phyloP scores from a whole-genome alignment of 2,113 vertebrate species.

The Eurypyga helias region DNA sequence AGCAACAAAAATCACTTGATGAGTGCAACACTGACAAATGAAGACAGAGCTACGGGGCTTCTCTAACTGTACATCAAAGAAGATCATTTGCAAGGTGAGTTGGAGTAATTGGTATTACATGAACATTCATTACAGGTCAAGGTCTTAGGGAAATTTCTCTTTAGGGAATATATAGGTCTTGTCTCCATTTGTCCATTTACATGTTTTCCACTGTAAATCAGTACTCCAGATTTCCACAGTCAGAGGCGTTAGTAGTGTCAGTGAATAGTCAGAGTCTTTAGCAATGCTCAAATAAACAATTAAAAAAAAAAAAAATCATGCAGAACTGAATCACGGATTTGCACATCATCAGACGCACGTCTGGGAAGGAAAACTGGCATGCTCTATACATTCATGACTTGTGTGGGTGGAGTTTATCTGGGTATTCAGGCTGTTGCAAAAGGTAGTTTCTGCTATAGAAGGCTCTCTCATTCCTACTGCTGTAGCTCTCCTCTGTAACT shows the following conservation, averaged over 20 bases:
- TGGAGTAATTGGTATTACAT: background rate
- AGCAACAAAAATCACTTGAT: background rate
- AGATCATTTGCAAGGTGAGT: background rate
- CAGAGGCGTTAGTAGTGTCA: background rate
- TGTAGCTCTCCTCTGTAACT: background rate
- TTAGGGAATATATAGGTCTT: background rate
- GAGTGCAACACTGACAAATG: background rate
- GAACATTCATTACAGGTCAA: background rate
- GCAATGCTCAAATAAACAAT: background rate
- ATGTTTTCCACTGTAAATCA: background rate
- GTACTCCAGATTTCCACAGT: background rate
- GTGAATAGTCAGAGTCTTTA: background rate
- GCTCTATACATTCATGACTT: background rate
- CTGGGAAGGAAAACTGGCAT: background rate
- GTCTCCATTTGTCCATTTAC: background rate
- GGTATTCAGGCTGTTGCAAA: background rate
- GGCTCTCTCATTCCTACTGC: background rate
- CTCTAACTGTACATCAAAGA: background rate
- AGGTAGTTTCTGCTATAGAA: background rate
- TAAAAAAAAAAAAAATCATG: background rate
- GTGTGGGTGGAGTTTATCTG: background rate
- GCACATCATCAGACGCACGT: background rate
- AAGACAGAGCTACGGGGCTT: background rate
- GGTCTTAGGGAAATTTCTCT: background rate
- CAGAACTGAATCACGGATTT: conserved; percentile 24